Evolutionary conservation across 2,113 vertebrate species (phyloP), one percentile per base, ranked within the genome.

Genomic region (Hoplias malabaricus): DNA sequence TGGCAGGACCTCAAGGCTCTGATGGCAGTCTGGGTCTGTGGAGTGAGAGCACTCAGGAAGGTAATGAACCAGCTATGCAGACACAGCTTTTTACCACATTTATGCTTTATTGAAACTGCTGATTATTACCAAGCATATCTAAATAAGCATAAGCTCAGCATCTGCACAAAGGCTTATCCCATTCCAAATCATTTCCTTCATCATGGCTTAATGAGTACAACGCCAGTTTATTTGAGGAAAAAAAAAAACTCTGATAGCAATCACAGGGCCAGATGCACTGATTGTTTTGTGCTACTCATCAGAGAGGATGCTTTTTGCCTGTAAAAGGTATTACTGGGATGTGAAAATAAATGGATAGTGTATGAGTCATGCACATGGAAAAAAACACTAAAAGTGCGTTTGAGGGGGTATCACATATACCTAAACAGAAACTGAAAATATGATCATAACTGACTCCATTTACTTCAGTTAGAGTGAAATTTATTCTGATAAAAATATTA

Each of bases 61-160:
- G 12, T 76, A 77, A 81, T 73, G 61, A 67, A n/a, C 11, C 59
- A 59, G 33, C 63, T 33, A 42, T 19, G 68, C 25, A 43, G 54
- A 10, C 53, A 57, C 46, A 67, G 4, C 31, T 71, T 71, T 66
- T 29, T 42, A 10, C n/a, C 46, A 70, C 25, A 75, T 68, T 74
- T 70, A 27, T 31, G 11, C 33, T 70, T 70, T 27, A 66, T 11
- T 66, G 36, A 34, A 70, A 63, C 23, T 59, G 31, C 38, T 69
- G 73, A 75, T 63, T 21, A 67, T 75, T 69, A 54, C 1, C 42
- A 61, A 33, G 33, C 36, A 48, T 46, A 25, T 43, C 31, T 27
- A 67, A 79, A 46, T 1, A 19, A 48, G 13, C 25, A 38, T 16
- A 57, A 73, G 36, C 21, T 43, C 13, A 42, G 34, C 19, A 12